phyloP scores from a whole-genome alignment of 2,888 invertebrate species.

The Rhogogaster chlorosoma region DNA sequence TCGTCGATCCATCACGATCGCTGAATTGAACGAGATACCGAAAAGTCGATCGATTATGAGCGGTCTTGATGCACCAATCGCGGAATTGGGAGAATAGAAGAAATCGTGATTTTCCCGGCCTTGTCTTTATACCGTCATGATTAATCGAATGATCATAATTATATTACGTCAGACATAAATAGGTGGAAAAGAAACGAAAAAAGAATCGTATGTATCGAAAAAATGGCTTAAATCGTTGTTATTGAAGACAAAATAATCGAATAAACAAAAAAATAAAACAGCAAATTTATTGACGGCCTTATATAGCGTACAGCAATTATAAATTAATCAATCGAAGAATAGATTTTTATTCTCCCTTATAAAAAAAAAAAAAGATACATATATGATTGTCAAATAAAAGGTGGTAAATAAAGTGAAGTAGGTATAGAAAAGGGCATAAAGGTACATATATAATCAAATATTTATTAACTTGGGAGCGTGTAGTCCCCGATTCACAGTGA shows the following conservation, averaged over 20 bases:
- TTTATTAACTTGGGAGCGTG: conserved; percentile 10
- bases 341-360: not conserved
- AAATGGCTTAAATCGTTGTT: too few relatives aligned
- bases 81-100: too few relatives aligned
- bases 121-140: too few relatives aligned
- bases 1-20: not conserved
- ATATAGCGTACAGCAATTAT: not conserved
- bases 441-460: conserved; percentile 6
- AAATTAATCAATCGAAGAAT: not conserved
- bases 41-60: not conserved
- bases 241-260: too few relatives aligned
- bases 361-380: not conserved
- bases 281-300: not conserved
- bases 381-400: not conserved
- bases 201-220: too few relatives aligned
- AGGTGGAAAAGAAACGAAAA: not conserved
- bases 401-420: not conserved
- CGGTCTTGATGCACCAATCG: too few relatives aligned
- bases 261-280: not conserved
- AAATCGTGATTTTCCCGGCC: too few relatives aligned
- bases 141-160: too few relatives aligned
- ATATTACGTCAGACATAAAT: not conserved
- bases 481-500: conserved; percentile 18
- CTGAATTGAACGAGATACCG: not conserved
- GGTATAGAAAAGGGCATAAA: not conserved